Conservation (phyloP, 2,888 invertebrate genomes). For the Arrhopalites spinosus region DNA sequence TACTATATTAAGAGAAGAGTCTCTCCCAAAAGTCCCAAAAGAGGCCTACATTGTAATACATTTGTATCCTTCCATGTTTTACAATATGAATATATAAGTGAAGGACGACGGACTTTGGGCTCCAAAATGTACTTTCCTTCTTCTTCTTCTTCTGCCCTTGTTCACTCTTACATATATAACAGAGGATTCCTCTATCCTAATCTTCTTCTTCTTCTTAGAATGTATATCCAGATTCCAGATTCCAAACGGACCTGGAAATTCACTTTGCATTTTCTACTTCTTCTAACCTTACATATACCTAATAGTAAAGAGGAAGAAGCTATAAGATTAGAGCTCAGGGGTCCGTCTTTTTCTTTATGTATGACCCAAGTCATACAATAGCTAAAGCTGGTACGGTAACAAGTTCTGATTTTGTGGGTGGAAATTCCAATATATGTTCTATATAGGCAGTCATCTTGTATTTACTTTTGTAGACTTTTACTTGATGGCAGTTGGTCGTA, state of each 20-base stretch:
- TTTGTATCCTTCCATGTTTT: slow-evolving; percentile 53
- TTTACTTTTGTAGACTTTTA: too few relatives aligned
- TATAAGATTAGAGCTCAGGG: too few relatives aligned
- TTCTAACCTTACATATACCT: background rate
- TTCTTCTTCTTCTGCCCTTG: background rate
- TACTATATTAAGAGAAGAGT: slow-evolving; percentile 56
- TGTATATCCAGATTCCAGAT: background rate
- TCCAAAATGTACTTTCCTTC: background rate
- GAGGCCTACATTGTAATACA: slow-evolving; percentile 56
- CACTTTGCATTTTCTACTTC: background rate
- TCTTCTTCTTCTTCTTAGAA: background rate
- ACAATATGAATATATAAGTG: slow-evolving; percentile 55
- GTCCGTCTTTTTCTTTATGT: too few relatives aligned
- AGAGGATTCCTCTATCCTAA: background rate
- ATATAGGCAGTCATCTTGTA: background rate
- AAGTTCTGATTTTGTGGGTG: slow-evolving; percentile 33
- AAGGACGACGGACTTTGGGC: slow-evolving; percentile 13
- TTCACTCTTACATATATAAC: background rate
- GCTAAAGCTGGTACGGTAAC: slow-evolving; percentile 13
- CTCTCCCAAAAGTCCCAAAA: slow-evolving; percentile 50
- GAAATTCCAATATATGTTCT: background rate
- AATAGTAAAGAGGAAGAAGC: too few relatives aligned
- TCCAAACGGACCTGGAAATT: background rate
- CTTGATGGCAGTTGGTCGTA: background rate
- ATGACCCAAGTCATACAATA: background rate